Evolutionary conservation across 2,113 vertebrate species (phyloP), one percentile per base, ranked within the genome.

Genomic region (Barbus barbus): DNA sequence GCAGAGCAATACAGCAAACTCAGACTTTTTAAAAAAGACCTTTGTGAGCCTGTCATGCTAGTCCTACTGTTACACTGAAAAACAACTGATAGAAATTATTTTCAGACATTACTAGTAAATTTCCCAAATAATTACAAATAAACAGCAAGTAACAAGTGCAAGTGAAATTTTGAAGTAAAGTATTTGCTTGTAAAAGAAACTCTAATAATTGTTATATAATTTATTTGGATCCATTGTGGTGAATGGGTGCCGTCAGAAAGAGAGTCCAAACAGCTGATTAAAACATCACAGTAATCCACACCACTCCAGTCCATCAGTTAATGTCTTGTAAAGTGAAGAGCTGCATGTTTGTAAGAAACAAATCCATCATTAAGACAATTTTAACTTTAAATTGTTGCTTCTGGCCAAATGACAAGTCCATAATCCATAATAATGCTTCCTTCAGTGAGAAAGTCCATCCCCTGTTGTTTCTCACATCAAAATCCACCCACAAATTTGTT

Each of bases 1-100:
- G 22, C 24, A 58, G 71, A 78, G 44, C 13, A 48, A 51, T 38
- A 56, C 83, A 81, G 38, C 38, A 67, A n/a, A 48, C 44, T 28
- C 12, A 26, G 38, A 73, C 12, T 46, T 12, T 14, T 48, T 5
- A 48, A 48, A 48, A 14, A 48, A 48, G 46, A 48, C 46, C 46
- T 48, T 13, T 48, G 46, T 14, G 46, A 48, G 46, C 0, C 46
- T 48, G 4, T 48, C 46, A 16, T 48, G 46, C 13, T 48, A 51
- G 14, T 18, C 4, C 46, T 14, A 51, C 48, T 51, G 48, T 51
- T 51, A 51, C 14, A 51, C 48, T 6, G 1, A 51, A 18, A 18
- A 51, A 18, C 14, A 18, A 51, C 18, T 51, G 48, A 51, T 48
- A 51, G 48, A 51, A 18, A 18, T 6, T 7, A 8, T 31, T 63